Evolutionary conservation across 2,797 vertebrate species (phyloP), one percentile per base, ranked within the genome.

Genomic region (Pogonophryne albipinna): DNA sequence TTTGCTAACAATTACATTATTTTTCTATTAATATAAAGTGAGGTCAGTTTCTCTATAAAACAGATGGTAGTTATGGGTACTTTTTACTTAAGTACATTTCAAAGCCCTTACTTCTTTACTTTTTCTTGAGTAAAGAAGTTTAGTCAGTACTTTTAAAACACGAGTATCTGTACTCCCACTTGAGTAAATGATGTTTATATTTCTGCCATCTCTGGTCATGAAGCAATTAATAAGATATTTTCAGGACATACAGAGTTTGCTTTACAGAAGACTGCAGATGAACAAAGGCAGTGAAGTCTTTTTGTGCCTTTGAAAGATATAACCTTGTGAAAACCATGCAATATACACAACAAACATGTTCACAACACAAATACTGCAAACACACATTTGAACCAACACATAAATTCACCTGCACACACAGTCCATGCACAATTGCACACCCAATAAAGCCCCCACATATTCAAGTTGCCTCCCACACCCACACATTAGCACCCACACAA

Each of bases 261-360:
- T 46, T 60, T 79, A 79, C 50, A 71, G 84, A 78, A 81, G 65
- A 76, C 53, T 60, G 45, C 45, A 27, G 71, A 78, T 58, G 78
- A 88, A 92, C 78, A 82, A 80, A 72, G 50, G 49, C 78, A 53
- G 65, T 55, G 66, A 69, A 12, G 79, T 82, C 57, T 62, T 53
- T 31, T 23, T 72, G 71, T 66, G 60, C 20, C 80, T 85, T 78
- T 84, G 74, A 87, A 64, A 68, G 74, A 67, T 50, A 42, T 88
- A 83, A 92, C 90, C 89, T 91, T 90, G 86, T 78, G 49, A 72
- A 70, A 76, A 76, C 27, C 10, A 0, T 10, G 62, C 0, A 6
- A 52, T 23, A 64, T 44, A 59, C 68, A 56, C 51, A 51, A 50
- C 61, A 47, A 56, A 17, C 31, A 31, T 17, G 12, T 15, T 56